Base-by-base conservation (phyloP, 2,113 vertebrate genomes). In the Oryzias woworae region DNA sequence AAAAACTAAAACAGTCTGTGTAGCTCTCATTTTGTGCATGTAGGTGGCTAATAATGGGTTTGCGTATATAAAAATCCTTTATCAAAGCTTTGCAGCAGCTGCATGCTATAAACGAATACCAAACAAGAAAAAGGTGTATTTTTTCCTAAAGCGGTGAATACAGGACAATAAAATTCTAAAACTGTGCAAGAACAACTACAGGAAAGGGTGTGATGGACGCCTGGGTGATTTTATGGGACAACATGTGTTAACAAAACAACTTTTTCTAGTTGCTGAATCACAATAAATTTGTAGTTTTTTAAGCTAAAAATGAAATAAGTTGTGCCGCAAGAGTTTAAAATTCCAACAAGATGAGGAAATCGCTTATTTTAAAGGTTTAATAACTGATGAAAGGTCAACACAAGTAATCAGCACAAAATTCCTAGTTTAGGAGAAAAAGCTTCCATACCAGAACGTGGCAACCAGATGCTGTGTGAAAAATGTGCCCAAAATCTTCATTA, bases 21-120 rank as follows among this genome's bases (percentile, higher is more conserved):
- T 26, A 28, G 54, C 77, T 71, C 31, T 58, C 51, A 48, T 63
- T 70, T 60, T 75, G 62, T 71, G 69, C 66, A 71, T 26, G 0
- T 17, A 59, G 56, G 45, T 55, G 53, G 36, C 22, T 24, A 89
- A 88, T 85, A 73, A 83, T 68, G 77, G 79, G 73, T 80, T 75
- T 84, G 79, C 81, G 87, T 77, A 84, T 58, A 75, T 80, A 79
- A 80, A 26, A 74, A 83, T 62, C 51, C 43, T 71, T 69, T 62
- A 80, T 77, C 64, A 68, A 73, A 71, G 74, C 62, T 66, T 54
- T 55, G 72, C 46, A 44, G 65, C 16, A 57, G 78, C 48, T 61
- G 64, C 82, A 65, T 71, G 58, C 36, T 57, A 16, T 81, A 86
- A 87, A 76, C 80, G 58, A 51, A 71, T 47, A 61, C 8, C 69